These are phyloP conservation scores for Subacronicta megacephala DNA, from an alignment of 2,888 invertebrate species.

Conservation along the genomic window DNA sequence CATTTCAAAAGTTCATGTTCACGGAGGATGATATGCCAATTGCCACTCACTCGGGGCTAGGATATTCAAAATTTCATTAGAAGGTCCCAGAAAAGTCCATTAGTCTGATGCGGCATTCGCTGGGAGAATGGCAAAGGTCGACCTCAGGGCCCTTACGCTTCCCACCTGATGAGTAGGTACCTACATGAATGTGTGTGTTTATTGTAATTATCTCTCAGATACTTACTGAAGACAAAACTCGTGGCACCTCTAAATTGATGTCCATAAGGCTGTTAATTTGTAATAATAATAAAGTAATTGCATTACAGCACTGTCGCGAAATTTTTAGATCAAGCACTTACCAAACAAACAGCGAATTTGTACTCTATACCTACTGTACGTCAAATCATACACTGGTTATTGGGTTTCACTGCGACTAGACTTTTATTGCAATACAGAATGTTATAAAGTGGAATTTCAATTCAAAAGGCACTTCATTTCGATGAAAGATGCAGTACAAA, in stretches of 20 bases:
- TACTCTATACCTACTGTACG: not conserved
- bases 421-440: constrained; percentile 17
- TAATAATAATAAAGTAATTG: too few relatives aligned
- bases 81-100: constrained; percentile 77
- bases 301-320: not conserved
- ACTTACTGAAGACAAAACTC: constrained; percentile 19
- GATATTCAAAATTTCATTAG: constrained; percentile 75
- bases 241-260: constrained; percentile 8
- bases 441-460: constrained; percentile 15
- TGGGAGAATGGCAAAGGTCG: constrained; percentile 72
- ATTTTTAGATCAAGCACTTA: not conserved
- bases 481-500: constrained; percentile 23
- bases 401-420: constrained; percentile 6
- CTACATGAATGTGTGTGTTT: constrained; percentile 39
- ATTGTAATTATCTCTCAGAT: constrained; percentile 28
- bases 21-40: constrained; percentile 65
- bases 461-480: constrained; percentile 15
- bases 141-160: constrained; percentile 50
- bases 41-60: constrained; percentile 66
- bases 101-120: constrained; percentile 63
- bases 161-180: constrained; percentile 41
- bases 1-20: constrained; percentile 33
- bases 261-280: too few relatives aligned
- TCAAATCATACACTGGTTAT: constrained; percentile 7
- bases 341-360: constrained; percentile 20